Evolutionary conservation across 2,797 vertebrate genomes (phyloP).

Genomic region (Coilia nasus): DNA sequence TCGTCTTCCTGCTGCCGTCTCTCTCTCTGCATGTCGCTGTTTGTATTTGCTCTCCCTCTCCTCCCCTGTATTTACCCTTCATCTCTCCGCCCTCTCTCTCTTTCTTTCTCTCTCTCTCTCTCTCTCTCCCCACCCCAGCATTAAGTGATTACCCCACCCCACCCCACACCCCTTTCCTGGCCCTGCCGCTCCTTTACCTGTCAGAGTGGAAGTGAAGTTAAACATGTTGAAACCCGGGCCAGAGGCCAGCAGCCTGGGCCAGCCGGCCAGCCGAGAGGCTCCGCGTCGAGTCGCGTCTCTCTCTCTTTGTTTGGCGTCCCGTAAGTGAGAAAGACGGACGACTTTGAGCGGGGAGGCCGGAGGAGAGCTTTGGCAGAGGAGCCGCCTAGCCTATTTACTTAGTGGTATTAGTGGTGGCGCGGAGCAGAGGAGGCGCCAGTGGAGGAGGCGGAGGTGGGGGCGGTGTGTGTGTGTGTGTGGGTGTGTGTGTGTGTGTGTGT

Average conservation of each 20-base stretch:
- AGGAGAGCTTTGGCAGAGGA: not conserved
- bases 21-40: constrained; percentile 40
- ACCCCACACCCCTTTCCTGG: constrained; percentile 13
- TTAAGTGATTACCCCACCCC: not conserved
- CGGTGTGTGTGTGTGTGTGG: not conserved
- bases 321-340: constrained; percentile 8
- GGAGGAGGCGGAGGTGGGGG: constrained; percentile 35
- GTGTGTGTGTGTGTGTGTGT: not conserved
- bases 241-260: constrained; percentile 21
- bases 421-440: not conserved
- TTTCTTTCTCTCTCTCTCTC: constrained; percentile 55
- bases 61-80: constrained; percentile 27
- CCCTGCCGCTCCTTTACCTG: not conserved
- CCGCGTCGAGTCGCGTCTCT: not conserved
- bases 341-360: not conserved
- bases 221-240: constrained; percentile 30
- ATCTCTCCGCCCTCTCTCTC: constrained; percentile 36
- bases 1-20: not conserved
- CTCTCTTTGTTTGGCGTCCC: constrained; percentile 9
- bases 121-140: constrained; percentile 34
- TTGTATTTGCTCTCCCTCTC: constrained; percentile 4
- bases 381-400: constrained; percentile 36
- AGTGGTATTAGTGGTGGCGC: constrained; percentile 16
- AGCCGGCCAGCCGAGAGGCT: not conserved
- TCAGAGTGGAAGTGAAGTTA: constrained; percentile 32